A percentile compares a stretch with the other conserved stretches of the same genome.
Conservation (phyloP, 2,888 invertebrate genomes). For the Harpalus rufipes region DNA sequence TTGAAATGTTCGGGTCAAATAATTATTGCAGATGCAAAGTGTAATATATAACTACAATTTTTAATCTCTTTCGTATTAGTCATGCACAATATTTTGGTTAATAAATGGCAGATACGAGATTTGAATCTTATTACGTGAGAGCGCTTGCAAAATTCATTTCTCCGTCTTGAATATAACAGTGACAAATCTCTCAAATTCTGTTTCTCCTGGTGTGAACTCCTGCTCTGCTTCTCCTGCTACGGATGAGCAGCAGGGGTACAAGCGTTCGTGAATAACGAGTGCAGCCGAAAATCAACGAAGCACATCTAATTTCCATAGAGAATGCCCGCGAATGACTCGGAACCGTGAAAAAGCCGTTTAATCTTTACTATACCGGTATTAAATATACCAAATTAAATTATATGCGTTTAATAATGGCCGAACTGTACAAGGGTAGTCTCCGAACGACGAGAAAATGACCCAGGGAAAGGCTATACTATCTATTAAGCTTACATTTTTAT, state of each 20-base stretch:
- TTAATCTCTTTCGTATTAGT: too few species aligned
- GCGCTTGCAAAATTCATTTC: not conserved
- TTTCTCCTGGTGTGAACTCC: not conserved
- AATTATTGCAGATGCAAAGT: too few species aligned
- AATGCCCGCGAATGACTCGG: conserved; percentile 52
- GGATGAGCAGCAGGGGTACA: conserved; percentile 7
- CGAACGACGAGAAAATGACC: not conserved
- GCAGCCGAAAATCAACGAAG: conserved; percentile 57
- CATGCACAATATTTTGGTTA: too few species aligned
- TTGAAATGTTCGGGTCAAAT: too few species aligned
- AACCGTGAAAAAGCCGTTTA: conserved; percentile 63
- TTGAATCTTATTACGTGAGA: not conserved
- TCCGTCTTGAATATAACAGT: not conserved
- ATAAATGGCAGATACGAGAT: not conserved
- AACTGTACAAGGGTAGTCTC: not conserved
- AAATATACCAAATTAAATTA: conserved; percentile 61
- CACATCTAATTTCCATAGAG: conserved; percentile 56
- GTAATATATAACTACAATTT: too few species aligned
- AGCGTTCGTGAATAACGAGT: conserved; percentile 54
- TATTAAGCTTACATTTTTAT: not conserved
- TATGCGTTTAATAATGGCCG: conserved; percentile 52
- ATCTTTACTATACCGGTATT: conserved; percentile 50
- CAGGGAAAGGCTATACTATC: not conserved
- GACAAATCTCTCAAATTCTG: conserved; percentile 2
- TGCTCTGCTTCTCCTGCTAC: not conserved